Percentiles rank a stretch among this genome's conserved stretches.
phyloP scores from a whole-genome alignment of 1,140 invertebrate genomes.

The Berghia stephanieae region DNA sequence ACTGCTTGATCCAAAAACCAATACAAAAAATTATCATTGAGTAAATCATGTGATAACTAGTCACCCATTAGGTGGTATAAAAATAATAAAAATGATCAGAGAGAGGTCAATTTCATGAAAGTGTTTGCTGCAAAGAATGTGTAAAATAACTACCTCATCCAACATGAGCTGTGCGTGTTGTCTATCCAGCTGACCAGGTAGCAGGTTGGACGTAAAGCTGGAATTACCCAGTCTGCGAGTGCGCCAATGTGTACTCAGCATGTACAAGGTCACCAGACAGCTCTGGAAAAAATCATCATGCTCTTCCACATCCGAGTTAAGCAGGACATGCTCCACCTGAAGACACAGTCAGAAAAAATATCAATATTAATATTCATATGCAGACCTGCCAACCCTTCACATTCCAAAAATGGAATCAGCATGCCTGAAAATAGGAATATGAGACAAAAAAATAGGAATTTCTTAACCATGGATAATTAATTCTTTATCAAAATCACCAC shows the following conservation, averaged over 20 bases:
- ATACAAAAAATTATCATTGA: background rate
- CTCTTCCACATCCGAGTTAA: constrained; percentile 40
- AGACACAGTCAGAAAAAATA: background rate
- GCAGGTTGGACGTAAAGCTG: constrained; percentile 42
- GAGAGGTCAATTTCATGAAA: background rate
- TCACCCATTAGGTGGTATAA: background rate
- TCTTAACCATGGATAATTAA: no score
- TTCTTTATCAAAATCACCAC: no score
- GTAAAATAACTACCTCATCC: constrained; percentile 35
- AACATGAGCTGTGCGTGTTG: constrained; percentile 42
- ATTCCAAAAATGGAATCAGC: no score
- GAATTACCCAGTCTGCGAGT: constrained; percentile 52
- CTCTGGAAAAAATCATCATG: constrained; percentile 52
- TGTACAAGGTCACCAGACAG: constrained; percentile 50
- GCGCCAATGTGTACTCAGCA: constrained; percentile 48
- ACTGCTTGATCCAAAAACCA: background rate
- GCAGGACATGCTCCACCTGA: constrained; percentile 47
- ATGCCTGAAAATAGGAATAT: no score
- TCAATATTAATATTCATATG: no score
- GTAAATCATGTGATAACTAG: background rate
- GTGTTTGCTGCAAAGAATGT: background rate
- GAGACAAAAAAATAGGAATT: no score
- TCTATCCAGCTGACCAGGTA: constrained; percentile 32
- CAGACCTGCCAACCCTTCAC: no score
- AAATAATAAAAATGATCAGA: background rate